Evolutionary conservation across 2,113 vertebrate genomes (phyloP).

Genomic region (Hemiscyllium ocellatum): DNA sequence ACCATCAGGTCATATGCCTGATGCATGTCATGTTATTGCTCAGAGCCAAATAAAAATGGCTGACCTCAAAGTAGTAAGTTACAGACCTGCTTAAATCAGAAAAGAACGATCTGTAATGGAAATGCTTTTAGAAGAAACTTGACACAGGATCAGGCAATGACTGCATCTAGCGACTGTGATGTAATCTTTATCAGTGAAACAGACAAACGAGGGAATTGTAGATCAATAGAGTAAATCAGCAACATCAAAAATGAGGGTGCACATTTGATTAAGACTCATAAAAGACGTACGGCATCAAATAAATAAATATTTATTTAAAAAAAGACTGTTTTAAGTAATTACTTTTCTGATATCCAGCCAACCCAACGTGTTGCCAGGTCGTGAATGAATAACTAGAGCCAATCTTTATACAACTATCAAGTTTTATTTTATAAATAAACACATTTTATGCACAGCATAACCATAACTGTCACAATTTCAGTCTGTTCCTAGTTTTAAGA

Average conservation of each 20-base stretch:
- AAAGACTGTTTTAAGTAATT: background rate
- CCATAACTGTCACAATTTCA: background rate
- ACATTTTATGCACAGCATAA: background rate
- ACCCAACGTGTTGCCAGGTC: background rate
- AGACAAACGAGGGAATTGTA: background rate
- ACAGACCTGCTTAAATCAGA: background rate
- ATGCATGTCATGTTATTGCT: background rate
- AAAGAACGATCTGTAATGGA: background rate
- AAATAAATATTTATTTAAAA: background rate
- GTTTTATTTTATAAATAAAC: background rate
- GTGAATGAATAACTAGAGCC: background rate
- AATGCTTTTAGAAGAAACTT: background rate
- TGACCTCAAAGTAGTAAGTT: conserved; percentile 9
- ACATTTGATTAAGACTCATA: background rate
- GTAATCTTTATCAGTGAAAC: background rate
- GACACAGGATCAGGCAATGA: background rate
- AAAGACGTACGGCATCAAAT: background rate
- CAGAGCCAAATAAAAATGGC: background rate
- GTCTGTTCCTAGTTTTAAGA: background rate
- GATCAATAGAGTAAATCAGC: background rate
- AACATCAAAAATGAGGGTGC: background rate
- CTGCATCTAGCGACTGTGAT: background rate
- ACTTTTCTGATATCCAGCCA: background rate
- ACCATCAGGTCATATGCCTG: too few relatives aligned
- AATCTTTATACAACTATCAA: background rate